Evolutionary conservation across 2,888 invertebrate genomes (phyloP).

Genomic region (Julus scanicus): DNA sequence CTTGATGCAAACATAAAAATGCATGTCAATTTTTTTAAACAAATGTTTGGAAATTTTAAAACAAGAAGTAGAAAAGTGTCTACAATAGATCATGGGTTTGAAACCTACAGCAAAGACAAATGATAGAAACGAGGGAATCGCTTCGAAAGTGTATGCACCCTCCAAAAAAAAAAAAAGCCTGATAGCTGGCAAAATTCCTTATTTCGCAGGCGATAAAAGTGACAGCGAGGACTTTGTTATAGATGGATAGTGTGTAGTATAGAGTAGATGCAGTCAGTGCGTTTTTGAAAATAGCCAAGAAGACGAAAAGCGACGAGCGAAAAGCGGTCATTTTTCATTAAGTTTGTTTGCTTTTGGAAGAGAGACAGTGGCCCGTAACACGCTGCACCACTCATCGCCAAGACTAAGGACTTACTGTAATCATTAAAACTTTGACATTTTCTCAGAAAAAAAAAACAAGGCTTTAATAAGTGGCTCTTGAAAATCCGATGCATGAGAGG

Average conservation of each 20-base stretch:
- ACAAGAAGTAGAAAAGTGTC: no score
- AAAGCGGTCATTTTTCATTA: neutral
- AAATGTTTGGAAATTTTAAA: no score
- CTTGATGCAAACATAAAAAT: no score
- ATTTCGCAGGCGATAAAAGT: conserved; percentile 36
- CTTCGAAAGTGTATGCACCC: neutral
- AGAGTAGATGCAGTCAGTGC: neutral
- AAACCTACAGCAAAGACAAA: neutral
- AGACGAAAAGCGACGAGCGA: conserved; percentile 36
- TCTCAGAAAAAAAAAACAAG: neutral
- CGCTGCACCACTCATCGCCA: neutral
- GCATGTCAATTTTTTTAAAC: no score
- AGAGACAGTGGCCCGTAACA: neutral
- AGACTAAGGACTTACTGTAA: neutral
- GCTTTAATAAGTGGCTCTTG: neutral
- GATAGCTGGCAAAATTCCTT: conserved; percentile 25
- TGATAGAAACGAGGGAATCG: neutral
- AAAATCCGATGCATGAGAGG: neutral
- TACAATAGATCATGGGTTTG: no score
- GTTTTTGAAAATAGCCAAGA: neutral
- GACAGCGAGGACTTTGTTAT: conserved; percentile 36
- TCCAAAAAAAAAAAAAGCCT: conserved; percentile 2
- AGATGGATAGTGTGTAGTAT: neutral
- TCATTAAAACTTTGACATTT: conserved; percentile 30
- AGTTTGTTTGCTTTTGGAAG: neutral